Evolutionary conservation across 2,797 vertebrate genomes (phyloP).

Genomic region (Myotis planiceps): DNA sequence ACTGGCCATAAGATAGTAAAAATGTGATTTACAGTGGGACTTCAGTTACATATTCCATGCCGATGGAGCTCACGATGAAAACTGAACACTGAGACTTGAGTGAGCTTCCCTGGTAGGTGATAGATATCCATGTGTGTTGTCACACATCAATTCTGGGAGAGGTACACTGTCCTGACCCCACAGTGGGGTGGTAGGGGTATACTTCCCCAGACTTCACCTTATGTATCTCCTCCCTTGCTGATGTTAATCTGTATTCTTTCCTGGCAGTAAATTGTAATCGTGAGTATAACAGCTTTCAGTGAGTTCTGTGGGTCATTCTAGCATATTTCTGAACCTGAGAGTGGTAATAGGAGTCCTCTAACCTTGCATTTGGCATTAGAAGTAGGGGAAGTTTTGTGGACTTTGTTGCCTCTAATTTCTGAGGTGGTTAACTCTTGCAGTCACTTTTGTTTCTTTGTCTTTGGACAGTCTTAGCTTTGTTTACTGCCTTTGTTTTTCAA

Average conservation of each 20-base stretch:
- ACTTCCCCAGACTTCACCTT: neutral
- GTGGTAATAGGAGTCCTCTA: neutral
- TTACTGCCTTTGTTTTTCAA: neutral
- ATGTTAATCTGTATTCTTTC: neutral
- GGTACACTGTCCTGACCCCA: neutral
- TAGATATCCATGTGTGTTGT: fast-evolving
- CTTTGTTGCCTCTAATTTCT: neutral
- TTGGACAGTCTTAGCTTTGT: neutral
- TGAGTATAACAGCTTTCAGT: neutral
- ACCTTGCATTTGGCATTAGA: neutral
- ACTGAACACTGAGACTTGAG: neutral
- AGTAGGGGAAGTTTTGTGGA: too few relatives aligned
- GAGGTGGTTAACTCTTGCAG: neutral
- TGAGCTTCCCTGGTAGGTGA: neutral
- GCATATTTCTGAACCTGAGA: neutral
- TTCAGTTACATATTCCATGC: neutral
- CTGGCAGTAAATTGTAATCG: fast-evolving
- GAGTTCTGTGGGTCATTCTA: neutral
- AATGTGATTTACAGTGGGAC: neutral
- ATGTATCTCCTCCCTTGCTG: neutral
- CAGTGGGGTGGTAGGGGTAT: neutral
- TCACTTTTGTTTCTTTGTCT: neutral
- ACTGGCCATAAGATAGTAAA: neutral
- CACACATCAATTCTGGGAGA: fast-evolving
- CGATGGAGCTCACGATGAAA: neutral